Base-by-base conservation (phyloP, 2,888 invertebrate species). In the Eristalinus sepulchralis region DNA sequence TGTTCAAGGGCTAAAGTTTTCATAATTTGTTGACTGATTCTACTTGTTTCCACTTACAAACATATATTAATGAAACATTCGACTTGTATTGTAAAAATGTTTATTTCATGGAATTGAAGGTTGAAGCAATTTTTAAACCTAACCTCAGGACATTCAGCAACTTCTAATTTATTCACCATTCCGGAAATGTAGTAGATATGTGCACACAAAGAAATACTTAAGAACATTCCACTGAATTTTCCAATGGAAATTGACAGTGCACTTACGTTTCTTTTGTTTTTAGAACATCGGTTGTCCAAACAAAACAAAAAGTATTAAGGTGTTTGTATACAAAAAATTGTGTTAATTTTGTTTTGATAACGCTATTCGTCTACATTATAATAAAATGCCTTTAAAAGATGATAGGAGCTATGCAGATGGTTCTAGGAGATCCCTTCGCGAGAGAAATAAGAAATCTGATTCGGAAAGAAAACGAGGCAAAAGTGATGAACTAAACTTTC, bases 351-450 rank as follows among this genome's bases (percentile, higher is more conserved):
- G 39, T 47, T 47, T n/a, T 47, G 39, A n/a, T 17, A 3, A 6
- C n/a, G n/a, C n/a, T 1, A 39, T 13, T 13, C 11, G 11, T 47
- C 8, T 0, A 8, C n/a, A 17, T 17, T 0, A 17, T 6, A 8
- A 6, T n/a, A 77, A 39, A 13, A 86, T 89, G 90, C 88, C 89
- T 6, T 79, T 78, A 10, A 89, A 89, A 62, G 88, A 83, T 3
- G 89, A 89, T 17, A 78, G 79, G n/a, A 78, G 75, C 27, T 79
- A 86, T 11, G 36, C 72, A 64, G 86, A 86, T 17, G 83, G 86
- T 3, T 83, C 86, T 1, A 89, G 90, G 13, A 89, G 89, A 89
- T 89, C 89, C 0, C 77, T 90, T 17, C 89, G 90, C 6, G 90
- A 90, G 47, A 84, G 90, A 20, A 89, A 89, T 10, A 88, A 89